Percentiles rank a stretch among this genome's conserved stretches.
phyloP scores from a whole-genome alignment of 2,888 invertebrate genomes.

The Caenorhabditis macrosperma region DNA sequence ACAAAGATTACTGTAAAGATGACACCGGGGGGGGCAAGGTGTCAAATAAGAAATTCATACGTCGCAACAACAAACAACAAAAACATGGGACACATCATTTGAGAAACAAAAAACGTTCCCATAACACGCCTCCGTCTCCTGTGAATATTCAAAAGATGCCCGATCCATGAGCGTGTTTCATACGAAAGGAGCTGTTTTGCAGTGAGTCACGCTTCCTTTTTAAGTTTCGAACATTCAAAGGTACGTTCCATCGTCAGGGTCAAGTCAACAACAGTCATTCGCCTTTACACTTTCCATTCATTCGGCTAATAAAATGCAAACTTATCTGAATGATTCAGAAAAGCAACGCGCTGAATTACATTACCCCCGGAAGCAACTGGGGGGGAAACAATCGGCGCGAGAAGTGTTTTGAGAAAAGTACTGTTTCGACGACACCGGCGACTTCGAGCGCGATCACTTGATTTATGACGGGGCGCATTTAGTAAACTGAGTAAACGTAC shows the following conservation, averaged over 20 bases:
- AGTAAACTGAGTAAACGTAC: constrained; percentile 36
- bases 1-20: constrained; percentile 21
- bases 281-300: constrained; percentile 8
- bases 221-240: background rate
- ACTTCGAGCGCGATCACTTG: constrained; percentile 4
- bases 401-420: constrained; percentile 1
- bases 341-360: background rate
- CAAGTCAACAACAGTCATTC: background rate
- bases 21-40: background rate
- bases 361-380: background rate
- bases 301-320: background rate
- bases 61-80: constrained; percentile 10
- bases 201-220: background rate
- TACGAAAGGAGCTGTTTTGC: background rate
- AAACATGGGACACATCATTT: constrained; percentile 2
- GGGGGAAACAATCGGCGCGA: background rate
- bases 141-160: constrained; percentile 47
- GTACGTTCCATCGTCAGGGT: background rate
- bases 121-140: constrained; percentile 31
- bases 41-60: background rate
- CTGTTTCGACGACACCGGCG: constrained; percentile 5
- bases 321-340: background rate
- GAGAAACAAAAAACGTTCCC: constrained; percentile 32
- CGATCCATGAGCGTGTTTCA: too few relatives aligned
- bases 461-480: constrained; percentile 28